Percentiles rank a stretch among this genome's conserved stretches.
Conservation (phyloP, 2,888 invertebrate species). For the Melinaea menophilus region DNA sequence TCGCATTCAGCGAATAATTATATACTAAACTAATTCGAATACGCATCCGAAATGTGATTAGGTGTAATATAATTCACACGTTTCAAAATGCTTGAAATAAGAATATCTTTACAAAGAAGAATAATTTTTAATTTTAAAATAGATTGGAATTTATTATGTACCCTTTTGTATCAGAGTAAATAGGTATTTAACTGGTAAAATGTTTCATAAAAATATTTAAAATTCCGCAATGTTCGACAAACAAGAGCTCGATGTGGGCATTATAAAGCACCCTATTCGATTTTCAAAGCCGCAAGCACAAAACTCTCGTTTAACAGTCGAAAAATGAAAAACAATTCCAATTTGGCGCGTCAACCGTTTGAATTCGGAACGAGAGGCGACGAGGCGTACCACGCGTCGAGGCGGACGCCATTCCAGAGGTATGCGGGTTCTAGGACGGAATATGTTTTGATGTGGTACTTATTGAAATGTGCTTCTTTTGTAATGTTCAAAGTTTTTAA, state of each 20-base stretch:
- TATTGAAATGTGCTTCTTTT: background rate
- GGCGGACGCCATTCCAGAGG: slow-evolving; percentile 46
- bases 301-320: slow-evolving; percentile 55
- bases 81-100: too few species aligned
- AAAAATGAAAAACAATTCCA: slow-evolving; percentile 74
- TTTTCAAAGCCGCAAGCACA: slow-evolving; percentile 58
- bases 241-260: slow-evolving; percentile 18
- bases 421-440: slow-evolving; percentile 38
- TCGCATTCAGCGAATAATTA: background rate
- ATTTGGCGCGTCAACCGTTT: slow-evolving; percentile 71
- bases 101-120: too few species aligned
- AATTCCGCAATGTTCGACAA: slow-evolving; percentile 14
- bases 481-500: background rate
- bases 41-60: too few species aligned
- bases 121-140: too few species aligned
- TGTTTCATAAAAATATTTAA: background rate
- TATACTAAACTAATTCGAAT: background rate
- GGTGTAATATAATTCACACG: too few species aligned
- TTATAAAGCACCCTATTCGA: slow-evolving; percentile 38
- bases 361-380: slow-evolving; percentile 60
- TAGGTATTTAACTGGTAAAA: slow-evolving; percentile 2
- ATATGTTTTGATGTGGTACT: slow-evolving; percentile 11
- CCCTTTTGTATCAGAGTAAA: background rate
- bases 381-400: slow-evolving; percentile 48
- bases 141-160: background rate